Conservation (phyloP, 2,113 vertebrate species). For the Fulmarus glacialis region DNA sequence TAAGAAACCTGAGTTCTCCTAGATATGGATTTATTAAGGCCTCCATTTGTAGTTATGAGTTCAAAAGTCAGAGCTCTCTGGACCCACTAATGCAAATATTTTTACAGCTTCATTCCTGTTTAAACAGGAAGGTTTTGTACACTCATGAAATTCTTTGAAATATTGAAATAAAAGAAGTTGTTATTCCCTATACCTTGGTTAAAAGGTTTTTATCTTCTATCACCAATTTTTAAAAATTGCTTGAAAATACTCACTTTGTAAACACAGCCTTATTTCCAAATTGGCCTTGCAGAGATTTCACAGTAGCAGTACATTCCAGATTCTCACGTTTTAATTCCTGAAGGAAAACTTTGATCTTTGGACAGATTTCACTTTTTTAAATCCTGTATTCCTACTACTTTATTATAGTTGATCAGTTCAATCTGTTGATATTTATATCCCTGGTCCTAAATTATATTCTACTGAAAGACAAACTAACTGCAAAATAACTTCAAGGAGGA, state of each 20-base stretch:
- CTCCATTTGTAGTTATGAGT: background rate
- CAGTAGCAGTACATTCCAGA: background rate
- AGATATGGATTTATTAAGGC: background rate
- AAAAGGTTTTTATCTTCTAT: conserved; percentile 44
- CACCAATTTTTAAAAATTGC: conserved; percentile 10
- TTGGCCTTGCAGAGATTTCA: background rate
- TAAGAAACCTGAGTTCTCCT: conserved; percentile 16
- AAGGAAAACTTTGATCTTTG: conserved; percentile 41
- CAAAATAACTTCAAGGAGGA: background rate
- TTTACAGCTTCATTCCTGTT: conserved; percentile 57
- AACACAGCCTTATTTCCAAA: conserved; percentile 25
- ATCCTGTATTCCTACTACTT: background rate
- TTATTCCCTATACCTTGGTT: conserved; percentile 41
- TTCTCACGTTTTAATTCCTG: background rate
- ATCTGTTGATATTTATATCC: background rate
- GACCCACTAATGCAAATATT: conserved; percentile 42
- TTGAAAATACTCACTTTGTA: conserved; percentile 37
- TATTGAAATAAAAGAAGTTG: conserved; percentile 49
- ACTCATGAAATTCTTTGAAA: conserved; percentile 55
- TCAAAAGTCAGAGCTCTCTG: conserved; percentile 45
- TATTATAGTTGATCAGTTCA: background rate
- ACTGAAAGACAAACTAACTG: background rate
- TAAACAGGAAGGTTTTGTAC: conserved; percentile 42
- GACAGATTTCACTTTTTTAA: background rate
- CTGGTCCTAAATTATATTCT: background rate